These are phyloP conservation scores for Drosophila mojavensis DNA, from an alignment of 1,140 invertebrate genomes.

Conservation along the genomic window DNA sequence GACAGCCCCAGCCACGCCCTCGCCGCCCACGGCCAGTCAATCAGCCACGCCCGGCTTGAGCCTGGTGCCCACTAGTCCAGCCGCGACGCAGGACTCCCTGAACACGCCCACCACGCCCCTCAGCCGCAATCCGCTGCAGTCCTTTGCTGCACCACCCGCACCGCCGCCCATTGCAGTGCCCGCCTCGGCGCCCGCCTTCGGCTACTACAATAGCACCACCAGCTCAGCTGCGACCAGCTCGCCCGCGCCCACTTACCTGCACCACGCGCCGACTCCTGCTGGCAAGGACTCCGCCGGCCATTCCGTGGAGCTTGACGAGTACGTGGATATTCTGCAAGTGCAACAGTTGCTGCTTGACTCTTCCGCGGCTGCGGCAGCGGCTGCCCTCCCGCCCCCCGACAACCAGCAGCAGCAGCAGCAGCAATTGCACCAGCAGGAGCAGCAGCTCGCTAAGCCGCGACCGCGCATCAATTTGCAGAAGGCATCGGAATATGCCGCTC, in stretches of 20 bases:
- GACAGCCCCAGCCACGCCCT: slow-evolving; percentile 44
- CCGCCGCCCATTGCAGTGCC: slow-evolving; percentile 50
- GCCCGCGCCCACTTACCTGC: slow-evolving; percentile 31
- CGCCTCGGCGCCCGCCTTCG: slow-evolving; percentile 37
- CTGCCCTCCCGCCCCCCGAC: slow-evolving; percentile 19
- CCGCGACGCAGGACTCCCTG: slow-evolving; percentile 61
- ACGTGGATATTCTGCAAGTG: slow-evolving; percentile 86
- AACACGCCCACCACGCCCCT: slow-evolving; percentile 79
- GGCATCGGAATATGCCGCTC: slow-evolving; percentile 81
- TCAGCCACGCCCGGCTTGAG: slow-evolving; percentile 14
- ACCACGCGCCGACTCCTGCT: slow-evolving; percentile 19
- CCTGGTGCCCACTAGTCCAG: slow-evolving; percentile 27
- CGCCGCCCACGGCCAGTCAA: slow-evolving; percentile 22
- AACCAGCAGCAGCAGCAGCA: slow-evolving; percentile 5
- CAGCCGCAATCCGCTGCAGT: slow-evolving; percentile 71
- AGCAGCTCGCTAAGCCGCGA: slow-evolving; percentile 68
- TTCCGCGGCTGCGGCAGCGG: slow-evolving; percentile 64
- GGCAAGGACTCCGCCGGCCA: slow-evolving; percentile 15
- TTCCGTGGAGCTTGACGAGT: slow-evolving; percentile 84
- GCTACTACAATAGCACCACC: slow-evolving; percentile 56
- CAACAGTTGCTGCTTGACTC: slow-evolving; percentile 85
- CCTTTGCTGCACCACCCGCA: slow-evolving; percentile 54
- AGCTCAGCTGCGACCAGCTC: slow-evolving; percentile 8
- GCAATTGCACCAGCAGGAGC: slow-evolving; percentile 21
- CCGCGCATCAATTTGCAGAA: slow-evolving; percentile 80